Evolutionary conservation across 2,797 vertebrate species (phyloP), one percentile per base, ranked within the genome.

Genomic region (Chloroceryle amazona): DNA sequence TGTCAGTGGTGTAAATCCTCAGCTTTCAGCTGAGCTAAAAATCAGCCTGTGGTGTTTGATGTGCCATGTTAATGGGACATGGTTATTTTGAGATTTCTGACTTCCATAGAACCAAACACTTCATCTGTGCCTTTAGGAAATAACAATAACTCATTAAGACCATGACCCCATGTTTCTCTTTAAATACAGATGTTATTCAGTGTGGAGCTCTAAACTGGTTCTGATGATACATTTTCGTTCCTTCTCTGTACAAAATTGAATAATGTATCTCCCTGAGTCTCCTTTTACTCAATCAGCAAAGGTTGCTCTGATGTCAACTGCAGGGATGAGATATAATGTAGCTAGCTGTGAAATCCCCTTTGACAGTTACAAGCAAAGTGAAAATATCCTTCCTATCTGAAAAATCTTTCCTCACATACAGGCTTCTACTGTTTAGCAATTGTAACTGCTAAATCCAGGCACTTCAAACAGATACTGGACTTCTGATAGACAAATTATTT

Each of bases 291-390:
- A 47, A 73, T 71, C 89, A 86, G 81, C 39, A 92, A 90, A 96
- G 71, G 81, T 93, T 92, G 60, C 57, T 93, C 51, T 90, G 74
- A 70, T 93, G 65, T 61, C 74, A 90, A 78, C 71, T 93, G 71
- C 44, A 85, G 1, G 35, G 74, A 28, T 93, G 81, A 94, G 71
- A 65, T 67, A 51, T 70, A 75, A 94, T 11, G 11, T 87, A 37
- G 47, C 86, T 49, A 83, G 60, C 44, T 93, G 71, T 91, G 92
- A 96, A 93, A 93, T 90, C 83, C 74, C 44, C 74, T 93, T 86
- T 89, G 95, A 92, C 63, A 93, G 89, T 47, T 81, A 71, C 74
- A 91, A 73, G 54, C 51, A 63, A 82, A 93, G 86, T 20, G 60
- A 85, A 96, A 96, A 89, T 78, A 91, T 37, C 81, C 41, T 80